Percentiles rank a stretch among this genome's conserved stretches.
These are phyloP conservation scores for Zaprionus obscuricornis DNA, from an alignment of 2,888 invertebrate species.

Conservation along the genomic window DNA sequence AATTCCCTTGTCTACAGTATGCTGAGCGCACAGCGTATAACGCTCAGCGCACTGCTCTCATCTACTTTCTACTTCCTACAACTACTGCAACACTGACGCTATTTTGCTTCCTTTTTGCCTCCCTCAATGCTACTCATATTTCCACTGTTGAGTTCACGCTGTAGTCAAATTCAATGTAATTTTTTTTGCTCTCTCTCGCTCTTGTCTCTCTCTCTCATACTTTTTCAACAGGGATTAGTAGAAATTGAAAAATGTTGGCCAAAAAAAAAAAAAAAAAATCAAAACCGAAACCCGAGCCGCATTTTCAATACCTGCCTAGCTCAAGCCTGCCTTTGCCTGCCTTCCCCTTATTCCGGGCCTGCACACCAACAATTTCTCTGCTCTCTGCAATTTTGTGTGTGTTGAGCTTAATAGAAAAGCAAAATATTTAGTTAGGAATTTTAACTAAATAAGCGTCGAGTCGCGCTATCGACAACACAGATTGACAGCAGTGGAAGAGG, in stretches of 20 bases:
- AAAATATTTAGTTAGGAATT: constrained; percentile 66
- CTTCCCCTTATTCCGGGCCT: background rate
- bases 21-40: no score
- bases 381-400: no score
- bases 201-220: background rate
- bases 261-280: background rate
- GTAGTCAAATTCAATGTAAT: constrained; percentile 59
- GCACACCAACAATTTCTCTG: no score
- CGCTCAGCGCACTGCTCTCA: no score
- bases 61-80: no score
- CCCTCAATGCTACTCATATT: background rate
- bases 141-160: constrained; percentile 3
- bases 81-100: no score
- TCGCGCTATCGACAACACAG: constrained; percentile 5
- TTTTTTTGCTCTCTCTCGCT: constrained; percentile 31
- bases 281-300: constrained; percentile 12
- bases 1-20: background rate
- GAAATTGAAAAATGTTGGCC: constrained; percentile 56
- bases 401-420: constrained; percentile 51
- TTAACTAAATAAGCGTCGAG: constrained; percentile 40
- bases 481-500: background rate
- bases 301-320: background rate
- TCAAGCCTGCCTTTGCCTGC: background rate
- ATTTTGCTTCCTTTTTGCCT: no score
- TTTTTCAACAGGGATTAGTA: constrained; percentile 52